Conservation (phyloP, 1,140 invertebrate genomes). For the Anagrus nilaparvatae region DNA sequence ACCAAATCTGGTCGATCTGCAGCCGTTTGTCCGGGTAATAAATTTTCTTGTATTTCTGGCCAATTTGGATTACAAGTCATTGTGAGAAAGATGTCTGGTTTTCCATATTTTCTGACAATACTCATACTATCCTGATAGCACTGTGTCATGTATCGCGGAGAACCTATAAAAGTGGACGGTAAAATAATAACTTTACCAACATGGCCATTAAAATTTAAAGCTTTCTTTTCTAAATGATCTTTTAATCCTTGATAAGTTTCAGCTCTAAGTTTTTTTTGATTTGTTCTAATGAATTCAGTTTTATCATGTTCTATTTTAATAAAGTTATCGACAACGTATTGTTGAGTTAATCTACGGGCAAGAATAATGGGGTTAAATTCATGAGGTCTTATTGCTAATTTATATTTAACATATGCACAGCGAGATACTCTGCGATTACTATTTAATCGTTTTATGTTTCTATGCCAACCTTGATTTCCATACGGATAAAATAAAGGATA, state of each 20-base stretch:
- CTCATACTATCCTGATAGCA: neutral
- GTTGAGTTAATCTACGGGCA: conserved; percentile 4
- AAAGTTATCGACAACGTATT: conserved; percentile 7
- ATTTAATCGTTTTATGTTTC: conserved; percentile 4
- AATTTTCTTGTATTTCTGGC: conserved; percentile 31
- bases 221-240: conserved; percentile 1
- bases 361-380: conserved; percentile 1
- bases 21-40: conserved; percentile 23
- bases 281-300: conserved; percentile 1
- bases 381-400: conserved; percentile 2
- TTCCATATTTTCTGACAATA: neutral
- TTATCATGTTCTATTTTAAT: conserved; percentile 7
- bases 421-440: conserved; percentile 7
- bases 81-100: neutral
- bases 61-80: conserved; percentile 20
- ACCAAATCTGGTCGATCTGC: conserved; percentile 32
- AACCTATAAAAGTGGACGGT: neutral
- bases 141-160: neutral
- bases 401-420: conserved; percentile 6
- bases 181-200: conserved; percentile 10
- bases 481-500: conserved; percentile 14
- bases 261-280: conserved; percentile 6
- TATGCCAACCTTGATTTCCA: conserved; percentile 12
- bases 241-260: conserved; percentile 3
- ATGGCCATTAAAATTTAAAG: too few species aligned